These are phyloP conservation scores for Sebastes itinus DNA, from an alignment of 2,797 vertebrate genomes.

Conservation along the genomic window DNA sequence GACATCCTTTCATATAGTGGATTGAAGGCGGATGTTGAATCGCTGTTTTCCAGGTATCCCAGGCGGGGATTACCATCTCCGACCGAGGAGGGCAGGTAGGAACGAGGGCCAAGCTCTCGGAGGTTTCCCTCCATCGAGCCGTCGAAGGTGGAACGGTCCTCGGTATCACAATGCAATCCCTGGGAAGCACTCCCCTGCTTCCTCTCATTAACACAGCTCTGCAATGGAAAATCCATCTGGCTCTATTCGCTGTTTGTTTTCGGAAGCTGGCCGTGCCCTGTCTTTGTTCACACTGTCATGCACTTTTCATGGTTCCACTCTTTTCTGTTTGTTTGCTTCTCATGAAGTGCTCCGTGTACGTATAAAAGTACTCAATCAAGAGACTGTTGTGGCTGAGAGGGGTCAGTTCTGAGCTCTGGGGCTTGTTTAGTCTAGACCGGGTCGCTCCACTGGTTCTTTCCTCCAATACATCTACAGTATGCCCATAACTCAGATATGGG, in stretches of 20 bases:
- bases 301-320: slow-evolving; percentile 62
- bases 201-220: slow-evolving; percentile 81
- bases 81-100: slow-evolving; percentile 51
- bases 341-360: slow-evolving; percentile 11
- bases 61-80: slow-evolving; percentile 58
- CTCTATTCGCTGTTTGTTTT: slow-evolving; percentile 80
- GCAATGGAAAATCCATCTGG: slow-evolving; percentile 83
- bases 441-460: background rate
- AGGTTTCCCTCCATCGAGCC: slow-evolving; percentile 74
- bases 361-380: slow-evolving; percentile 9
- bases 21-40: slow-evolving; percentile 51
- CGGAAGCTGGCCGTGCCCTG: slow-evolving; percentile 75
- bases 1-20: slow-evolving; percentile 63
- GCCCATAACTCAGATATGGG: background rate
- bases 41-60: slow-evolving; percentile 68
- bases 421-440: slow-evolving; percentile 51
- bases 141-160: slow-evolving; percentile 55
- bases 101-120: slow-evolving; percentile 57
- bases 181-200: slow-evolving; percentile 80
- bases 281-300: slow-evolving; percentile 79
- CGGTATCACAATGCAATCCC: slow-evolving; percentile 81
- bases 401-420: slow-evolving; percentile 16
- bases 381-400: slow-evolving; percentile 11
- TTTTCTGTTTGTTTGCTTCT: slow-evolving; percentile 65
- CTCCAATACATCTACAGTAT: too few relatives aligned